Conservation (phyloP, 2,888 invertebrate species). For the Adelognathus sp. region DNA sequence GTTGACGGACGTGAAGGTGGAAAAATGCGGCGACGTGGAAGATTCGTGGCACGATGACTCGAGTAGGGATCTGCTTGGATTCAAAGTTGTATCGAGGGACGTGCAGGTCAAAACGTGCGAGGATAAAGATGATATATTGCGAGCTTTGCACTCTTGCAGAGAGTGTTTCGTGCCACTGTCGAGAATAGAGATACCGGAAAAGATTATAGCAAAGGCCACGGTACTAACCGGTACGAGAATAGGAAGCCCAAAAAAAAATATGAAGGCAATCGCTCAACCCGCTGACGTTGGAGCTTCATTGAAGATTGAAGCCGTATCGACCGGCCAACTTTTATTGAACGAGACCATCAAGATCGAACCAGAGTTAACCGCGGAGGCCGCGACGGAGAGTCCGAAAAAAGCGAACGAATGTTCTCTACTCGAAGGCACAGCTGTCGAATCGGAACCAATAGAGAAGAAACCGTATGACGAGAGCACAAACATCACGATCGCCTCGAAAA, state of each 20-base stretch:
- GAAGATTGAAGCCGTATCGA: not conserved
- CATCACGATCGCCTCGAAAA: conserved; percentile 13
- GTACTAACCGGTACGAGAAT: too few species aligned
- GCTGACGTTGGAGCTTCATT: not conserved
- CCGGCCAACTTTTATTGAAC: not conserved
- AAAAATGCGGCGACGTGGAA: not conserved
- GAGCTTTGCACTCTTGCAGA: conserved; percentile 20
- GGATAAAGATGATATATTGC: conserved; percentile 5
- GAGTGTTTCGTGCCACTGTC: conserved; percentile 32
- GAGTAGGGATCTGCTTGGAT: not conserved
- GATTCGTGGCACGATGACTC: not conserved
- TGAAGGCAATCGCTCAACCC: not conserved
- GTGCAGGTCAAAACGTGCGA: too few species aligned
- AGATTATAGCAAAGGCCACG: too few species aligned
- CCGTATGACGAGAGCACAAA: not conserved
- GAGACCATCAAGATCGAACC: not conserved
- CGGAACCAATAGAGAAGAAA: not conserved
- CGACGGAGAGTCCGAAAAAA: not conserved
- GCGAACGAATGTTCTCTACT: not conserved
- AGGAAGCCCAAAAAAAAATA: not conserved
- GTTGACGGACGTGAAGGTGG: not conserved
- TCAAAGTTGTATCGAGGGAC: not conserved
- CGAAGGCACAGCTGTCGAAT: not conserved
- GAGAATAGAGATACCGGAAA: not conserved
- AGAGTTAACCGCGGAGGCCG: not conserved